Evolutionary conservation across 2,888 invertebrate genomes (phyloP), one percentile per base, ranked within the genome.

Genomic region (Troilus luridus): DNA sequence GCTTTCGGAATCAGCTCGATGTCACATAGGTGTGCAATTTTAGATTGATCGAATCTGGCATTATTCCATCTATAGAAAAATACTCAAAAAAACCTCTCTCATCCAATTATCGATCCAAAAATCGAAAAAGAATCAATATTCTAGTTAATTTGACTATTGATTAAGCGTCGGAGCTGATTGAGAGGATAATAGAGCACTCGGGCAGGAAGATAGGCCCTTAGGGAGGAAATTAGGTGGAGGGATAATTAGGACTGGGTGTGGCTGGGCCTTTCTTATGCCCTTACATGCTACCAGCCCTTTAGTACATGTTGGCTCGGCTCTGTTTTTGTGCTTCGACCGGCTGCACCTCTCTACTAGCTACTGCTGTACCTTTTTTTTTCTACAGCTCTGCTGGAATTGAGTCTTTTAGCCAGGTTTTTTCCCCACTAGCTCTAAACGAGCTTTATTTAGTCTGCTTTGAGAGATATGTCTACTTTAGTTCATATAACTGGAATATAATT

Each of bases 211-310:
- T 54, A 56, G 54, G 81, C 85, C 56, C 85, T 85, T 56, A 85
- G 56, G 56, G 85, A 54, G 85, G 85, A 56, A 85, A 85, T 85
- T 85, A 85, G 85, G 21, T 56, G 85, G n/a, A 85, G 85, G 85
- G 85, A 85, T 85, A 85, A 85, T 85, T 85, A 85, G 85, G 54
- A 54, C 67, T 19, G 19, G 67, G 67, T 67, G 67, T 67, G 12
- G 77, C 54, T 7, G 81, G 54, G 9, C 12, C 85, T 85, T 85
- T 85, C 85, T 85, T 85, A 85, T 58, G 56, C 56, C 9, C 85
- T 41, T 41, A 8, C 77, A 27, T 41, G 14, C 41, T 41, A 62
- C 62, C 62, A 10, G 1, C 21, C 21, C 19, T 54, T 41, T 41
- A 41, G 41, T 58, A 77, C 72, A 77, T 77, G 72, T 85, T 58